Evolutionary conservation across 1,140 invertebrate genomes (phyloP).

Genomic region (Apis florea): DNA sequence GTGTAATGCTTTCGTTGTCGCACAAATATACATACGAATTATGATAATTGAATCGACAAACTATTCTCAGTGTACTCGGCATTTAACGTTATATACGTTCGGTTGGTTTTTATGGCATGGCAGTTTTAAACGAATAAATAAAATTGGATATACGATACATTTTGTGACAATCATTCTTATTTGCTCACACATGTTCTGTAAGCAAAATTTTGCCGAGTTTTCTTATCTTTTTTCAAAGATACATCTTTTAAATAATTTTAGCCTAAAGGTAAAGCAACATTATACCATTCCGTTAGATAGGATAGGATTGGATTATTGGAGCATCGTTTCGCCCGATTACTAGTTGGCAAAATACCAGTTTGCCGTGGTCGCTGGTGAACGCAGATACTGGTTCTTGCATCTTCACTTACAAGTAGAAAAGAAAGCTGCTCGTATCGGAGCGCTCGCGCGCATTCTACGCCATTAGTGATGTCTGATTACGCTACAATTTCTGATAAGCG

Average conservation of each 20-base stretch:
- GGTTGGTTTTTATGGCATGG: no score
- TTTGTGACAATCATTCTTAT: background rate
- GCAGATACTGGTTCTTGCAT: conserved; percentile 24
- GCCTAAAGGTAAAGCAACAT: conserved; percentile 4
- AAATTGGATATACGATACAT: background rate
- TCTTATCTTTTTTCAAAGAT: background rate
- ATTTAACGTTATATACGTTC: no score
- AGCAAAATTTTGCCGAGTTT: no score
- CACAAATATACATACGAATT: background rate
- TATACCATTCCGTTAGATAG: conserved; percentile 51
- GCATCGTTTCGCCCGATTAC: conserved; percentile 56
- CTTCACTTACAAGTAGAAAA: conserved; percentile 32
- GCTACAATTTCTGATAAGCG: background rate
- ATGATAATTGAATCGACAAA: background rate
- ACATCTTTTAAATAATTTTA: background rate
- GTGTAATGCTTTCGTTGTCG: conserved; percentile 14
- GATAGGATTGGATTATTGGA: conserved; percentile 58
- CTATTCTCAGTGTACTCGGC: no score
- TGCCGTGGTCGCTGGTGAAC: conserved; percentile 7
- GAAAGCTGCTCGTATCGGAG: conserved; percentile 14
- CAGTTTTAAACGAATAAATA: no score
- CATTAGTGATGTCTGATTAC: background rate
- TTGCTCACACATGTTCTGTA: background rate
- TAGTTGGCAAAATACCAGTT: conserved; percentile 53
- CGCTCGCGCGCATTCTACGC: no score